phyloP scores from a whole-genome alignment of 2,797 vertebrate genomes.

The Taeniopygia guttata region DNA sequence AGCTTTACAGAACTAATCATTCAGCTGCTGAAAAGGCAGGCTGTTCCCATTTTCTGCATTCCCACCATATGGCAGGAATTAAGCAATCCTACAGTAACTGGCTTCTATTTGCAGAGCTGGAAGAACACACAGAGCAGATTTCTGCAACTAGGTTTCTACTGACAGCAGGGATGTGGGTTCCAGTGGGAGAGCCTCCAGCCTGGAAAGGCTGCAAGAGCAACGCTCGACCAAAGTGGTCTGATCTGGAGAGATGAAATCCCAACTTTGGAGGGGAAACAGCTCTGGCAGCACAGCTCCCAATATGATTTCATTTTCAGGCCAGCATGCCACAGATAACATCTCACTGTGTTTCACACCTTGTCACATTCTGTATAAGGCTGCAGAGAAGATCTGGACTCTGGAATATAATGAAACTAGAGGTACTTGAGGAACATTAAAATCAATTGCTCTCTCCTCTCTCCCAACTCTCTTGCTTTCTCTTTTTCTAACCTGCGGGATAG shows the following conservation, averaged over 20 bases:
- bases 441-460: not conserved
- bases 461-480: not conserved
- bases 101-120: slow-evolving; percentile 38
- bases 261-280: not conserved
- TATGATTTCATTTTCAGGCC: not conserved
- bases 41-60: slow-evolving; percentile 29
- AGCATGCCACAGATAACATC: not conserved
- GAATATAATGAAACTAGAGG: not conserved
- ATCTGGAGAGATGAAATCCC: not conserved
- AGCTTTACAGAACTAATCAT: not conserved
- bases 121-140: not conserved
- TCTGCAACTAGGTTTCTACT: slow-evolving; percentile 1
- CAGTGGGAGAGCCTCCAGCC: not conserved
- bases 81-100: slow-evolving; percentile 20
- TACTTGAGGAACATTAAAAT: not conserved
- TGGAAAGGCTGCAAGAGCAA: not conserved
- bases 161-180: not conserved
- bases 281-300: not conserved
- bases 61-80: slow-evolving; percentile 47
- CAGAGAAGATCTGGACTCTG: not conserved
- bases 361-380: not conserved
- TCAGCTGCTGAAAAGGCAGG: slow-evolving; percentile 10
- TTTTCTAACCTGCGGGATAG: slow-evolving; percentile 53
- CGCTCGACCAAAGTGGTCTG: not conserved
- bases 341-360: not conserved